Evolutionary conservation across 2,113 vertebrate species (phyloP).

Genomic region (Eira barbara): DNA sequence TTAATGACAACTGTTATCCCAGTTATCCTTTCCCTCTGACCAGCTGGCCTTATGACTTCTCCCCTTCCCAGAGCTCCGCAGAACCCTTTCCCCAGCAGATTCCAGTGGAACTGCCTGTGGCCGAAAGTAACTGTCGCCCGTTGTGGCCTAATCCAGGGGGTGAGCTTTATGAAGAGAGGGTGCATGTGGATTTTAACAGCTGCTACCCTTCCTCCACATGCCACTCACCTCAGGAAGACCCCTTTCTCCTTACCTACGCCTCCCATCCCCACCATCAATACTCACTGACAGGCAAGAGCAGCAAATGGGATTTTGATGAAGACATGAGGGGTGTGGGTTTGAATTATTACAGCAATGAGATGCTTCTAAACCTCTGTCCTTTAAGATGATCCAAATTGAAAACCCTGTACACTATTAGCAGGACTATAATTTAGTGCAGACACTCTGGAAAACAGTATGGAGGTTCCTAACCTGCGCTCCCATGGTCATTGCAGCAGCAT

Average conservation of each 20-base stretch:
- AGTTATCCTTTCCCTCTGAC: constrained; percentile 37
- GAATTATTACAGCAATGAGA: constrained; percentile 37
- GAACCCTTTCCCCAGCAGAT: constrained; percentile 46
- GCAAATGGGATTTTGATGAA: neutral
- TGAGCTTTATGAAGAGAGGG: constrained; percentile 54
- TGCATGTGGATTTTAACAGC: neutral
- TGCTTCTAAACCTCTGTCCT: constrained; percentile 66
- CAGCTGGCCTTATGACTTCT: constrained; percentile 44
- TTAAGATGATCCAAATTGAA: constrained; percentile 56
- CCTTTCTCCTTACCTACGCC: neutral
- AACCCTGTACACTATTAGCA: too few relatives aligned
- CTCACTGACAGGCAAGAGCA: neutral
- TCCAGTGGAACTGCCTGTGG: neutral
- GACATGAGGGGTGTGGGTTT: neutral
- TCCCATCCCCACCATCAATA: constrained; percentile 37
- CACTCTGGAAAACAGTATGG: neutral
- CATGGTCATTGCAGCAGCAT: neutral
- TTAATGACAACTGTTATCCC: neutral
- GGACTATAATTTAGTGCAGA: neutral
- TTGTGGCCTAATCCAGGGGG: neutral
- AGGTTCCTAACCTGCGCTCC: neutral
- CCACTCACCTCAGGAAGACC: constrained; percentile 24
- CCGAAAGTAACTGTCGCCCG: constrained; percentile 14
- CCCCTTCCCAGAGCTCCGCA: constrained; percentile 1
- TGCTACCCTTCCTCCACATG: neutral